Conservation (phyloP, 2,113 vertebrate genomes). For the Strix aluco region DNA sequence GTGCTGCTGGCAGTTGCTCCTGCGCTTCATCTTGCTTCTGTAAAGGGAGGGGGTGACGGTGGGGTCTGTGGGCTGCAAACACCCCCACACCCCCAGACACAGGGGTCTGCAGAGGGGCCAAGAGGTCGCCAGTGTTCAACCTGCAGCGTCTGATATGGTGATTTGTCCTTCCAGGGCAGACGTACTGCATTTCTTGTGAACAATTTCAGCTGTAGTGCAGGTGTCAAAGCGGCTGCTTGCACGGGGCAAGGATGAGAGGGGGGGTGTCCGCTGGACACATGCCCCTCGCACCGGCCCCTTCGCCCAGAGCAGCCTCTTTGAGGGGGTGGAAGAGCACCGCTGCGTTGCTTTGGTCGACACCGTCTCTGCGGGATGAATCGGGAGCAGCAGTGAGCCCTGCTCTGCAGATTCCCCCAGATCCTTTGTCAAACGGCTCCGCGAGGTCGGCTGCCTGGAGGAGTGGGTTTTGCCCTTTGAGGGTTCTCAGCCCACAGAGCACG, state of each 20-base stretch:
- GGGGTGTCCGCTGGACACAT: too few species aligned
- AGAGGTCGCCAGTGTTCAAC: not conserved
- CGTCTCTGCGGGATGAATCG: not conserved
- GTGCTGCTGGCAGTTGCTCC: not conserved
- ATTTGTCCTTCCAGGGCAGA: not conserved
- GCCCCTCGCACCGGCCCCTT: rapidly evolving
- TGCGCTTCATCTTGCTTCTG: not conserved
- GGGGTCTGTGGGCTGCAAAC: not conserved
- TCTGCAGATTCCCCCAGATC: not conserved
- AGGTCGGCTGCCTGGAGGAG: not conserved
- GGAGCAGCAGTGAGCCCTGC: not conserved
- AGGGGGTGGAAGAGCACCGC: not conserved
- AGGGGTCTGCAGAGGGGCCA: not conserved
- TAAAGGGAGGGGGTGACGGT: not conserved
- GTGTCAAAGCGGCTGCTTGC: not conserved
- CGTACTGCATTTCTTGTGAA: too few species aligned
- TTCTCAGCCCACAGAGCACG: rapidly evolving
- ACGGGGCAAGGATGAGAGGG: rapidly evolving
- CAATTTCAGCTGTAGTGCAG: rapidly evolving
- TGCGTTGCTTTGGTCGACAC: rapidly evolving
- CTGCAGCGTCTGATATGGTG: rapidly evolving
- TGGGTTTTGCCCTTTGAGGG: rapidly evolving
- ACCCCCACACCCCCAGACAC: rapidly evolving
- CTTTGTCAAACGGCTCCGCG: not conserved
- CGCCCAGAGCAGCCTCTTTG: not conserved